phyloP scores from a whole-genome alignment of 2,797 vertebrate genomes.

The Sparus aurata region DNA sequence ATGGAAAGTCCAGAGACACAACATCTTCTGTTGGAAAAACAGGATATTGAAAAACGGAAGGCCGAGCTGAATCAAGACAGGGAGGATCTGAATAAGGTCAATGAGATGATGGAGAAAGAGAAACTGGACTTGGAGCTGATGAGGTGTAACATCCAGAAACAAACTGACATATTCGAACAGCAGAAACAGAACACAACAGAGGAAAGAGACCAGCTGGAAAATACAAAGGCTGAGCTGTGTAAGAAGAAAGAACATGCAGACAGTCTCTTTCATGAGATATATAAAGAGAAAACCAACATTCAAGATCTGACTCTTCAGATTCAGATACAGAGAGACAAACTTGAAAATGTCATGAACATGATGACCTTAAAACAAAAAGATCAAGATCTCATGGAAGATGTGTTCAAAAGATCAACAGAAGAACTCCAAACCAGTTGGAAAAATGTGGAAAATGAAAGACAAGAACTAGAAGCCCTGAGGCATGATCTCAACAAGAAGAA shows the following conservation, averaged over 20 bases:
- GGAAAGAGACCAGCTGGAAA: neutral
- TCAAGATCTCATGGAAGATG: too few relatives aligned
- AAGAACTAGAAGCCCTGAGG: too few relatives aligned
- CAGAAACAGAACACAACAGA: slow-evolving; percentile 4
- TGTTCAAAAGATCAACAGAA: too few relatives aligned
- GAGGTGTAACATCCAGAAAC: neutral
- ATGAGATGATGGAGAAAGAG: neutral
- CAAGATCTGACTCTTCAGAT: too few relatives aligned
- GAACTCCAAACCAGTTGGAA: too few relatives aligned
- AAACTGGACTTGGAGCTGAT: slow-evolving; percentile 10
- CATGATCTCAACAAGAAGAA: too few relatives aligned
- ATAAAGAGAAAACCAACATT: too few relatives aligned
- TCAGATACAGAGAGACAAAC: too few relatives aligned
- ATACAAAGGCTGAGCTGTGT: neutral
- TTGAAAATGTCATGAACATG: too few relatives aligned
- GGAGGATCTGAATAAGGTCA: neutral
- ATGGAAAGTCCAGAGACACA: too few relatives aligned
- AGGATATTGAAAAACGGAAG: neutral
- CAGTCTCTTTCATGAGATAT: neutral
- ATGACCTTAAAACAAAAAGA: too few relatives aligned
- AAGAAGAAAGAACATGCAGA: neutral
- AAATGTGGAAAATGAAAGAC: too few relatives aligned
- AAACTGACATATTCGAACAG: slow-evolving; percentile 19
- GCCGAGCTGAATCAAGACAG: slow-evolving; percentile 8
- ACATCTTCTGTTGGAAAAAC: neutral